Base-by-base conservation (phyloP, 2,888 invertebrate genomes). In the Cloeon dipterum region DNA sequence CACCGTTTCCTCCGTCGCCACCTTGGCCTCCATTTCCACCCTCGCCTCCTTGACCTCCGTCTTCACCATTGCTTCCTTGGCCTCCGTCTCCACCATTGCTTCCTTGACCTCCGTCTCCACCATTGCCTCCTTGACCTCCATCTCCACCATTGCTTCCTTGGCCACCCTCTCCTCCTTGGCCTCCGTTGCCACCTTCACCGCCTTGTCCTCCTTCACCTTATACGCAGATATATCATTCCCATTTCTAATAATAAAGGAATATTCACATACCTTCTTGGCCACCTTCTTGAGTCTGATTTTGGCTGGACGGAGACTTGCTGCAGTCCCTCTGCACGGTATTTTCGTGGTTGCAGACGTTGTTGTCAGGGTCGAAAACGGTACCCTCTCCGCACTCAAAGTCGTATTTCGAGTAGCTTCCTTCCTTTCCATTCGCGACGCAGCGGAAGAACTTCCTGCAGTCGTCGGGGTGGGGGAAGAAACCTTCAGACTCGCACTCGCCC, bases 331-430 rank as follows among this genome's bases (percentile, higher is more conserved):
- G 42, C 19, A 67, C 68, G 39, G 67, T 65, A 62, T 68, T 69
- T 25, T 66, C 64, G 51, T 79, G 68, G 53, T 82, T 79, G 52
- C 82, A 83, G 35, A 71, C 65, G 50, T 67, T 59, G 40, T 68
- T 56, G 36, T 62, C 57, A 39, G 68, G 63, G 55, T 78, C 77
- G 79, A 81, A 82, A 21, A 74, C 70, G 4, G 81, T 82, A 35
- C 77, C 78, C 38, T 70, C 65, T 3, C 70, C 74, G 52, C 82
- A 82, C 11, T 58, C 58, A 51, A 76, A 82, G 42, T 76, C 71
- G 50, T 74, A 72, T 54, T 66, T 70, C 34, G 57, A 68, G 46
- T 60, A 74, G 29, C 29, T 29, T 3, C 61, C 61, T 41, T 65
- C 66, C 20, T 62, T 56, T 1, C 66, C 69, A 48, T 66, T 63